phyloP scores from a whole-genome alignment of 2,113 vertebrate species.

The Chamaea fasciata region DNA sequence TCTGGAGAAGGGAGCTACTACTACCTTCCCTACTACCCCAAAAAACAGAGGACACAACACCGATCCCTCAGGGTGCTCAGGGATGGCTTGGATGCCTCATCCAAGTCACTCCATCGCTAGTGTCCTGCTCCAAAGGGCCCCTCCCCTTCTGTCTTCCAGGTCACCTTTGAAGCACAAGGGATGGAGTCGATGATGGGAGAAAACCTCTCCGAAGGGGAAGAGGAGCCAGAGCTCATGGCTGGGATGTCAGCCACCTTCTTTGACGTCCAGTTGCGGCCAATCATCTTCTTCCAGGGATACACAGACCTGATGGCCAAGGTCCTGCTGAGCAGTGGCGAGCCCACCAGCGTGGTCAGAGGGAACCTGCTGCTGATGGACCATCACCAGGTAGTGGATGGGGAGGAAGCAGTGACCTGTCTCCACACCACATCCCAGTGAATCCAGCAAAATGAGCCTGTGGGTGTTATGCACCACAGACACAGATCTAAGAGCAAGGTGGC shows the following conservation, averaged over 20 bases:
- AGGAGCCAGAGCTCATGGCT: constrained; percentile 45
- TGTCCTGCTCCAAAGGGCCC: background rate
- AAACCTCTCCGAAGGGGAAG: background rate
- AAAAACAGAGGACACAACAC: background rate
- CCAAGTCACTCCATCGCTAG: background rate
- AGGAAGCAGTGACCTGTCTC: background rate
- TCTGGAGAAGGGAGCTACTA: background rate
- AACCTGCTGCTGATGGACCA: constrained; percentile 70
- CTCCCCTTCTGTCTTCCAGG: background rate
- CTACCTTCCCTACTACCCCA: background rate
- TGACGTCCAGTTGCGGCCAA: constrained; percentile 38
- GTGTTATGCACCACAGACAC: accelerated
- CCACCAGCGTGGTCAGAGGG: constrained; percentile 55
- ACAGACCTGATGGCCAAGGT: constrained; percentile 68
- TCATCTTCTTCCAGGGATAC: constrained; percentile 63
- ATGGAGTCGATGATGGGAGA: constrained; percentile 52
- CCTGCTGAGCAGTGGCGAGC: constrained; percentile 44
- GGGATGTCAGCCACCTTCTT: constrained; percentile 67
- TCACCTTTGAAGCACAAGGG: constrained; percentile 64
- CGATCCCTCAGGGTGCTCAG: background rate
- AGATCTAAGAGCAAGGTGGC: accelerated
- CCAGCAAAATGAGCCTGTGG: accelerated
- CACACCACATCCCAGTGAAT: background rate
- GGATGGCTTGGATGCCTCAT: background rate
- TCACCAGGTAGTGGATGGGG: constrained; percentile 46